These are phyloP conservation scores for Acanthopleura granulata DNA, from an alignment of 2,888 invertebrate genomes.

Conservation along the genomic window DNA sequence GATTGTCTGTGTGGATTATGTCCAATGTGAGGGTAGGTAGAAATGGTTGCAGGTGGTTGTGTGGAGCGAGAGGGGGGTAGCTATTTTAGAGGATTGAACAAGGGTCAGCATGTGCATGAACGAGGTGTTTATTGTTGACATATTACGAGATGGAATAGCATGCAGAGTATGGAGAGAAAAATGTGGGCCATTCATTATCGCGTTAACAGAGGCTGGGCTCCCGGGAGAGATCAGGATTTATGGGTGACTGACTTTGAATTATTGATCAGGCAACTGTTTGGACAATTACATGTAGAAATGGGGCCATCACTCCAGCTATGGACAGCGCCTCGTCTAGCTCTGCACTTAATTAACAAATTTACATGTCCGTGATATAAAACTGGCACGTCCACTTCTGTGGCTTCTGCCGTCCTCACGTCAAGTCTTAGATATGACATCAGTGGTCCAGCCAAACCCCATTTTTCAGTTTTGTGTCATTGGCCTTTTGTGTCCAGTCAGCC, in stretches of 20 bases:
- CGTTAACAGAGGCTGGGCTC: neutral
- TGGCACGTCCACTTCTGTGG: neutral
- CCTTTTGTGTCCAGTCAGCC: no score
- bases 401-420: neutral
- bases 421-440: no score
- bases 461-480: neutral
- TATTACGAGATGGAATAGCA: no score
- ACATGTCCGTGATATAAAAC: neutral
- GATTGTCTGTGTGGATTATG: no score
- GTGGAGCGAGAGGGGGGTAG: no score
- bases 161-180: neutral
- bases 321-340: neutral
- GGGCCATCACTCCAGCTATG: neutral
- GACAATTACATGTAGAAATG: slow-evolving; percentile 17
- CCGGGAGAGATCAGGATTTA: slow-evolving; percentile 2
- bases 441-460: neutral
- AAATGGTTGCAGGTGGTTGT: no score
- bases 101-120: no score
- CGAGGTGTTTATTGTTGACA: no score
- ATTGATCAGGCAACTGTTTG: slow-evolving; percentile 14
- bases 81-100: no score
- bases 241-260: slow-evolving; percentile 5
- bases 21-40: no score
- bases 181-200: slow-evolving; percentile 1
- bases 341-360: slow-evolving; percentile 8